Conservation (phyloP, 2,797 vertebrate genomes). For the Cossypha dichroa region DNA sequence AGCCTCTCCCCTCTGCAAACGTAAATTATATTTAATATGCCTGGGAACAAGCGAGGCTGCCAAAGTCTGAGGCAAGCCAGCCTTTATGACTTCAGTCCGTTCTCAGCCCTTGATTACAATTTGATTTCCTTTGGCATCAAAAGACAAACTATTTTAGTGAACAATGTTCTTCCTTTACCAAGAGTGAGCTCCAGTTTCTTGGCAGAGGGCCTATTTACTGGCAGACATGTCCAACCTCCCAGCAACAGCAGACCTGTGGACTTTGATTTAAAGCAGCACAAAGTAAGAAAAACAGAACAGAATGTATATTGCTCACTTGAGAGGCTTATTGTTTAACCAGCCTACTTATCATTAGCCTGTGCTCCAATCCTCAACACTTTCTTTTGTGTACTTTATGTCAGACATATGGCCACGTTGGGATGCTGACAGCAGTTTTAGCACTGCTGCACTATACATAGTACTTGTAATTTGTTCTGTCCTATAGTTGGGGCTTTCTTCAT, state of each 20-base stretch:
- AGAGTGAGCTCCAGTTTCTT: slow-evolving; percentile 74
- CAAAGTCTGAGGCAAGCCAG: slow-evolving; percentile 76
- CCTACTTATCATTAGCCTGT: slow-evolving; percentile 12
- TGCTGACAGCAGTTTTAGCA: slow-evolving; percentile 52
- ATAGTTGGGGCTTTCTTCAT: neutral
- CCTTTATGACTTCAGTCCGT: slow-evolving; percentile 84
- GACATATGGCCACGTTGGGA: slow-evolving; percentile 45
- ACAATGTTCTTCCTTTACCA: slow-evolving; percentile 85
- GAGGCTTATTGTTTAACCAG: slow-evolving; percentile 19
- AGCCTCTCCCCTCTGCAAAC: slow-evolving; percentile 73
- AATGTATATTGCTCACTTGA: slow-evolving; percentile 51
- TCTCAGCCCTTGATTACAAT: slow-evolving; percentile 87
- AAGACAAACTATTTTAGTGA: slow-evolving; percentile 85
- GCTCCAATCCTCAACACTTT: slow-evolving; percentile 32
- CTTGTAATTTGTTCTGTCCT: slow-evolving; percentile 28
- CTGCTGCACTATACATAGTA: neutral
- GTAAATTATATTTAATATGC: slow-evolving; percentile 81
- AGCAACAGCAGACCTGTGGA: slow-evolving; percentile 46
- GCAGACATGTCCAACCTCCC: slow-evolving; percentile 66
- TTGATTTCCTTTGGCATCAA: slow-evolving; percentile 86
- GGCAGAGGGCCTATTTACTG: slow-evolving; percentile 67
- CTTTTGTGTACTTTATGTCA: slow-evolving; percentile 51
- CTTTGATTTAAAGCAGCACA: slow-evolving; percentile 56
- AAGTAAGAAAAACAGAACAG: slow-evolving; percentile 54
- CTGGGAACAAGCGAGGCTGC: slow-evolving; percentile 78